Evolutionary conservation across 1,140 invertebrate species (phyloP).

Genomic region (Temnothorax nylanderi): DNA sequence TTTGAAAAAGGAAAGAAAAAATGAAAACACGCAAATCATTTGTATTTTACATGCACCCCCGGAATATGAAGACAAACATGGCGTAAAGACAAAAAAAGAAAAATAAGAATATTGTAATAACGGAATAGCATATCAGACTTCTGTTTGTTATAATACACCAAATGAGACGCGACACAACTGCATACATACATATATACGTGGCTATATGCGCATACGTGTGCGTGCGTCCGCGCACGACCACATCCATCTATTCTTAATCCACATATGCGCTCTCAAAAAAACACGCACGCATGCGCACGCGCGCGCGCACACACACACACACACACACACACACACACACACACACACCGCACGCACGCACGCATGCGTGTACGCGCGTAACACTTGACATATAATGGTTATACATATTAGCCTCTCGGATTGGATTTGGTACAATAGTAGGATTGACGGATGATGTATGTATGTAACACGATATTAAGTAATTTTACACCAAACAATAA

Average conservation of each 20-base stretch:
- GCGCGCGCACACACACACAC: not conserved
- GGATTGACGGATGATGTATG: constrained; percentile 41
- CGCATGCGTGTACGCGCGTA: not conserved
- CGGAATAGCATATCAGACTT: constrained; percentile 75
- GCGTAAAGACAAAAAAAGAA: constrained; percentile 65
- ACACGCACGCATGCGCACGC: not conserved
- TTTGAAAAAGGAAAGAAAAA: constrained; percentile 74
- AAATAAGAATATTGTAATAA: constrained; percentile 70
- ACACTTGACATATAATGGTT: not conserved
- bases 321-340: not conserved
- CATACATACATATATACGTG: not conserved
- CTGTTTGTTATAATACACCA: constrained; percentile 67
- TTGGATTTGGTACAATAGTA: constrained; percentile 59
- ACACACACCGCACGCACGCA: not conserved
- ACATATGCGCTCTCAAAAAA: not conserved
- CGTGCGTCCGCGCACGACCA: not conserved
- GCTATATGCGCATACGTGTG: not conserved
- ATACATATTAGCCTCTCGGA: constrained; percentile 46
- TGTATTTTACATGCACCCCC: constrained; percentile 79
- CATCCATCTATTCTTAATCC: not conserved
- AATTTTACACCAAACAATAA: constrained; percentile 50
- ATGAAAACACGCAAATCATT: constrained; percentile 76
- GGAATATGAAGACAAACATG: constrained; percentile 71
- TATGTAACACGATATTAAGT: constrained; percentile 37
- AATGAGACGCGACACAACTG: constrained; percentile 50